Conservation (phyloP, 2,797 vertebrate genomes). For the Muscicapa striata region DNA sequence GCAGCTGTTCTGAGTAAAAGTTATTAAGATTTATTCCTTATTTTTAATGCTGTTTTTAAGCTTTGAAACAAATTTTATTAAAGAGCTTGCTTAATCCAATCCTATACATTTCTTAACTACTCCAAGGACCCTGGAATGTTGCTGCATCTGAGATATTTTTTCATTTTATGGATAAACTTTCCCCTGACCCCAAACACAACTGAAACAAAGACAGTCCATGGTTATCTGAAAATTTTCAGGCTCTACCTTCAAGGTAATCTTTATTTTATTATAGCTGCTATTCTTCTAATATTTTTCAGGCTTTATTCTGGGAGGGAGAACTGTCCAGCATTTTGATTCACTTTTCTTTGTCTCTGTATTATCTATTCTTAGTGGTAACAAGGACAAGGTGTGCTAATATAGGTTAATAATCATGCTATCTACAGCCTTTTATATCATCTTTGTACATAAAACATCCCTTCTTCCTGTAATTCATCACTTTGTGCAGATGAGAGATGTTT, state of each 20-base stretch:
- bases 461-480: not conserved
- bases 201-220: not conserved
- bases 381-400: conserved; percentile 33
- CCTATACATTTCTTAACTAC: not conserved
- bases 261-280: not conserved
- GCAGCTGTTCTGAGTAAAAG: not conserved
- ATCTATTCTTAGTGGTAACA: conserved; percentile 5
- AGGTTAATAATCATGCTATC: conserved; percentile 24
- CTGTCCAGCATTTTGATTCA: not conserved
- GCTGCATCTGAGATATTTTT: not conserved
- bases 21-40: not conserved
- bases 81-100: not conserved
- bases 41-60: not conserved
- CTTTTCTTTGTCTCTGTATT: not conserved
- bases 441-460: conserved; percentile 27
- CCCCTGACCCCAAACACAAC: not conserved
- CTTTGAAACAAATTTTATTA: not conserved
- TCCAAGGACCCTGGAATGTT: not conserved
- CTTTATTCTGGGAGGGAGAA: not conserved
- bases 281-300: not conserved
- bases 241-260: not conserved
- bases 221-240: not conserved
- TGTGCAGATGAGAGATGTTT: not conserved
- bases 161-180: not conserved
- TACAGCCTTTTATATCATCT: conserved; percentile 32